Base-by-base conservation (phyloP, 2,888 invertebrate species). In the Lymantria dispar region DNA sequence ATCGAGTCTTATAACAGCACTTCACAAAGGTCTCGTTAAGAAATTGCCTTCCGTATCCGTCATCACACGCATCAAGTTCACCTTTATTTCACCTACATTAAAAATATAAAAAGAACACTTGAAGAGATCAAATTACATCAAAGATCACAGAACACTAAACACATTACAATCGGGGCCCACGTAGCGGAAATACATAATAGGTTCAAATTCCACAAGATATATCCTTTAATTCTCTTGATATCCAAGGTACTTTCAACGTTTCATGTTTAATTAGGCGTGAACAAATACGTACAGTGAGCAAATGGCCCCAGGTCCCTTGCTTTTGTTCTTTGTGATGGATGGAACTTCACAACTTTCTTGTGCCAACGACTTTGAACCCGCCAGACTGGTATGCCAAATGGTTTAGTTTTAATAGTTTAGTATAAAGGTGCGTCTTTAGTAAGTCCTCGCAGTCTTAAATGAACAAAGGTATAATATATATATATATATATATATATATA, bases 221-320 rank as follows among this genome's bases (percentile, higher is more conserved):
- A 55, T 70, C 71, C 69, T 72, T 73, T 73, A 69, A 74, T 70
- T 74, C 77, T 65, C 68, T 70, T 69, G 76, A 66, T 74, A 65
- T 76, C 78, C 81, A 2, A 80, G 80, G 70, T 64, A 59, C 69
- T 63, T 61, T 72, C 75, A 74, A 64, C 72, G 81, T 76, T 82
- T 71, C 78, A 75, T 89, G 87, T 90, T 90, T 90, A 90, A 90
- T 90, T 88, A 89, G 88, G 88, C 85, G 83, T 72, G 85, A 85
- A 84, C 86, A 89, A 89, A 89, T 85, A 89, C 85, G 83, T 74
- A 73, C 79, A 75, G 70, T 80, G 83, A 79, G 74, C 83, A 85
- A 88, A 89, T 87, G 82, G 81, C 89, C 86, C 62, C 71, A 70
- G 85, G 87, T 74, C 66, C 57, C 64, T 60, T 51, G 76, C 87